Evolutionary conservation across 2,113 vertebrate species (phyloP).

Genomic region (Myodes glareolus): DNA sequence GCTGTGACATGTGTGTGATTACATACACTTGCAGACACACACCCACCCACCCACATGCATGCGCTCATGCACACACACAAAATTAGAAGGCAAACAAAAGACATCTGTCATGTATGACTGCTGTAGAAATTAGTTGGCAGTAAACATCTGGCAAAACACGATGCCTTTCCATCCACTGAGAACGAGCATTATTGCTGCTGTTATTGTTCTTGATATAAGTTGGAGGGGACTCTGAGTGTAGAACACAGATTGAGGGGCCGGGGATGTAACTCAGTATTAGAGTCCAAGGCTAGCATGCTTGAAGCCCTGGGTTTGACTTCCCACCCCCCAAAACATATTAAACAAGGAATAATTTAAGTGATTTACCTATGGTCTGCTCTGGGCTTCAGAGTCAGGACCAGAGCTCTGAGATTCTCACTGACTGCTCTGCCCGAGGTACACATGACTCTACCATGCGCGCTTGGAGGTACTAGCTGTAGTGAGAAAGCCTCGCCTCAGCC

Average conservation of each 20-base stretch:
- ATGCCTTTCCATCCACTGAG: background rate
- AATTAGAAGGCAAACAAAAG: background rate
- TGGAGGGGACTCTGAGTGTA: background rate
- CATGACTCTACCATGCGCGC: accelerated
- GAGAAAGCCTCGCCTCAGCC: background rate
- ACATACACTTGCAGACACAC: background rate
- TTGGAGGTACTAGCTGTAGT: background rate
- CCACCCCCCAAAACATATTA: accelerated
- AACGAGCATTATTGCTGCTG: background rate
- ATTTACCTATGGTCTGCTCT: background rate
- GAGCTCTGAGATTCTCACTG: background rate
- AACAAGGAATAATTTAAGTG: background rate
- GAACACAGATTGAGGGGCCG: background rate
- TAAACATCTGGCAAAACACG: background rate
- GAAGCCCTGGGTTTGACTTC: background rate
- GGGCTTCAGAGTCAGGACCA: background rate
- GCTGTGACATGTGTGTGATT: too few species aligned
- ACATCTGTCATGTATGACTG: background rate
- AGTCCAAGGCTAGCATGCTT: background rate
- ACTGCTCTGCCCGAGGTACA: background rate
- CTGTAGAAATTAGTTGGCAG: background rate
- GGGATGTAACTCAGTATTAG: background rate
- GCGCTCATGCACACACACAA: background rate
- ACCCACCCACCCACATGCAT: background rate
- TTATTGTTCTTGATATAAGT: background rate